These are phyloP conservation scores for Piezodorus guildinii DNA, from an alignment of 1,140 invertebrate genomes.

Conservation along the genomic window DNA sequence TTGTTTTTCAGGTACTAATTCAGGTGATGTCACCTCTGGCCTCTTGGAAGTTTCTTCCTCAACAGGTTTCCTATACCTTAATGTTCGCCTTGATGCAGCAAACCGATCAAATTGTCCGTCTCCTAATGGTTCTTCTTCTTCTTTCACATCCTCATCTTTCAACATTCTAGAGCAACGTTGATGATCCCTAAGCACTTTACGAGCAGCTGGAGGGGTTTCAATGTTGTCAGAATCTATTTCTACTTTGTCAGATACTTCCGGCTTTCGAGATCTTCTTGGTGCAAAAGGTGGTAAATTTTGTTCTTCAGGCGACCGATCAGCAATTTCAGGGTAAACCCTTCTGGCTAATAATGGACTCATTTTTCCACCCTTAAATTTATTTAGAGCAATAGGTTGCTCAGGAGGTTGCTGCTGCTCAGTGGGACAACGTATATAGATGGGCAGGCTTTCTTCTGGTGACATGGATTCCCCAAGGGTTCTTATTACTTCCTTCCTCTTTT, in stretches of 20 bases:
- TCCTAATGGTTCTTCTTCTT: constrained; percentile 30
- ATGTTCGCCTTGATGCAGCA: constrained; percentile 64
- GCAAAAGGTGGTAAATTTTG: constrained; percentile 33
- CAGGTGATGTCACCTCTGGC: constrained; percentile 35
- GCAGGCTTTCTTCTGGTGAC: constrained; percentile 42
- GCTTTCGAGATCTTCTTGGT: constrained; percentile 30
- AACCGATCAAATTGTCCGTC: constrained; percentile 72
- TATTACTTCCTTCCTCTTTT: constrained; percentile 40
- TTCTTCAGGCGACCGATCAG: constrained; percentile 29
- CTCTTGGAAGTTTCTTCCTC: constrained; percentile 39
- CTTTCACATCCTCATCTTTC: constrained; percentile 18
- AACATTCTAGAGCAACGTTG: constrained; percentile 18
- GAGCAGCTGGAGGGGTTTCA: constrained; percentile 70
- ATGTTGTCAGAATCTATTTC: constrained; percentile 85
- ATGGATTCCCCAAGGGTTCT: constrained; percentile 36
- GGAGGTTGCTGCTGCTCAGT: constrained; percentile 22
- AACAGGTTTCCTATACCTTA: constrained; percentile 61
- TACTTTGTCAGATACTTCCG: constrained; percentile 49
- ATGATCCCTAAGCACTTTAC: constrained; percentile 39
- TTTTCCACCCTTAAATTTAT: constrained; percentile 22
- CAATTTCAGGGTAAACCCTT: constrained; percentile 23
- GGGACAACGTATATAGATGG: constrained; percentile 49
- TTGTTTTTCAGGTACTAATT: constrained; percentile 41
- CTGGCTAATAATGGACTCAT: constrained; percentile 26
- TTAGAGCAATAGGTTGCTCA: neutral